Evolutionary conservation across 2,797 vertebrate species (phyloP).

Genomic region (Aldrovandia affinis): DNA sequence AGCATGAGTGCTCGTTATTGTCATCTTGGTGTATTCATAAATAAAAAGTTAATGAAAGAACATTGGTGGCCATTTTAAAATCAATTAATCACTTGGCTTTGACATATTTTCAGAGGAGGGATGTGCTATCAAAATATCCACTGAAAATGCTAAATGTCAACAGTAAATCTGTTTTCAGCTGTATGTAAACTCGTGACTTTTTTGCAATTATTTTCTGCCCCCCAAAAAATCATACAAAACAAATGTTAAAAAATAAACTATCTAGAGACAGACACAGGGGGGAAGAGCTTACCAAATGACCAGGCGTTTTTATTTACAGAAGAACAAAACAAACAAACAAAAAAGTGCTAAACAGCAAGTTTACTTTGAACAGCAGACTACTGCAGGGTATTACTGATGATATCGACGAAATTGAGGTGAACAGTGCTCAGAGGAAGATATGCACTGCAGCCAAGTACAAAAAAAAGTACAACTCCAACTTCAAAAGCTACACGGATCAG

Average conservation of each 20-base stretch:
- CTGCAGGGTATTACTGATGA: background rate
- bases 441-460: background rate
- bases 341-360: background rate
- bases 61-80: background rate
- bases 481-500: background rate
- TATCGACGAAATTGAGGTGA: background rate
- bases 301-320: no score
- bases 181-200: background rate
- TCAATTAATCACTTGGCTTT: background rate
- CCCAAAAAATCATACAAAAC: background rate
- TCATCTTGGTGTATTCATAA: background rate
- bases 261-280: background rate
- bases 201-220: background rate
- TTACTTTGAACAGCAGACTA: conserved; percentile 1
- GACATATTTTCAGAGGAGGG: background rate
- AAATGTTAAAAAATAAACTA: background rate
- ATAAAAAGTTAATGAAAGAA: background rate
- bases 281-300: background rate
- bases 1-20: background rate
- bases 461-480: background rate
- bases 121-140: background rate
- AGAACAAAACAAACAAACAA: background rate
- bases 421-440: background rate
- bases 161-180: background rate
- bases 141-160: background rate